Evolutionary conservation across 2,797 vertebrate species (phyloP), one percentile per base, ranked within the genome.

Genomic region (Enteromius mattozi): DNA sequence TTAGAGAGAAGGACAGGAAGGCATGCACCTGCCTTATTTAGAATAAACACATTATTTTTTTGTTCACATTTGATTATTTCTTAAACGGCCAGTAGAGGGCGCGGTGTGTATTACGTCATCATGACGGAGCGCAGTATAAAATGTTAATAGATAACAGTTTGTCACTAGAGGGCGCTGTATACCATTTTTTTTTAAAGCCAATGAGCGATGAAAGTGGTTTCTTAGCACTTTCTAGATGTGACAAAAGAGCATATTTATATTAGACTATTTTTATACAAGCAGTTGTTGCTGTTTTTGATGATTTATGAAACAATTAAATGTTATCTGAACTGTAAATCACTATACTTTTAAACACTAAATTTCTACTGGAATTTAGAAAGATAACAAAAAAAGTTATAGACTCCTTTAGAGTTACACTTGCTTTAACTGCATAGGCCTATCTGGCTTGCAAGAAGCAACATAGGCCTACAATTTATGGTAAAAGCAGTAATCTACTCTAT

Each of bases 91-190:
- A n/a, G 12, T n/a, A 56, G 72, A 54, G 19, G 49, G 49, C 49
- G 72, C 72, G n/a, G 33, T 56, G 12, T 56, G 35, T n/a, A 1
- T 8, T 14, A 21, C 12, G 17, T n/a, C 2, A 74, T 33, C 49
- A 33, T 9, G 3, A 35, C 35, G 5, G 45, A 33, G 27, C 45
- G 6, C 81, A 21, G 24, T 13, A 27, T 24, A 76, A 7, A 2
- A 10, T 35, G 8, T 40, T 6, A 2, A n/a, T 21, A 49, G 24
- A 40, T 21, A 66, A 16, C 30, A 16, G 4, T 35, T 21, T 40
- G 13, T 33, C 81, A 40, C 76, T 27, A 68, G 76, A 83, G 10
- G 81, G 49, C 81, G 72, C 59, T 68, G 40, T 80, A 33, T 27
- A 21, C 17, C 19, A 16, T 45, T 63, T 45, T 17, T 17, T 42